Evolutionary conservation across 2,113 vertebrate genomes (phyloP).

Genomic region (Ctenomys sociabilis): DNA sequence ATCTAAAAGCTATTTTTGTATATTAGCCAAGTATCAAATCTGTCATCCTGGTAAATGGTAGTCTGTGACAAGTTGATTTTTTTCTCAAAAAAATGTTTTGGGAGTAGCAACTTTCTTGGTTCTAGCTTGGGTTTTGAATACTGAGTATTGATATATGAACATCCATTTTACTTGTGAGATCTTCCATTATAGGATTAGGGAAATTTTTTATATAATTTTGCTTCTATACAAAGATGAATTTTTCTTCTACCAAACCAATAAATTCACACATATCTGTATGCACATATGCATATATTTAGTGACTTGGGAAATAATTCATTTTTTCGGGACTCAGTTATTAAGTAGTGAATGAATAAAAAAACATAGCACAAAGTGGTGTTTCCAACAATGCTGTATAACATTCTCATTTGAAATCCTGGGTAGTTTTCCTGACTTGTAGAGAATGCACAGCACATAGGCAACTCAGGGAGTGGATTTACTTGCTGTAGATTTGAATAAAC

Average conservation of each 20-base stretch:
- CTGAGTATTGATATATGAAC: not conserved
- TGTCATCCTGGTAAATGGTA: not conserved
- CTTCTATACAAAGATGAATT: not conserved
- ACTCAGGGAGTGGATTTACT: not conserved
- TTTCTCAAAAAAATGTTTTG: not conserved
- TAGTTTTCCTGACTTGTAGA: not conserved
- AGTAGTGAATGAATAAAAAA: not conserved
- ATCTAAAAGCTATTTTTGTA: not conserved
- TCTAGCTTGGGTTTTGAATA: not conserved
- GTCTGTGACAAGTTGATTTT: not conserved
- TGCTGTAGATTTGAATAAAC: conserved; percentile 28
- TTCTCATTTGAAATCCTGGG: not conserved
- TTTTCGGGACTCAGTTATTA: not conserved
- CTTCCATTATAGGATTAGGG: not conserved
- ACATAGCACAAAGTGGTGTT: not conserved
- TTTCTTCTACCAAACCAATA: not conserved
- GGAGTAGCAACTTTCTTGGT: not conserved
- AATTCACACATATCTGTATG: not conserved
- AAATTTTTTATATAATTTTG: not conserved
- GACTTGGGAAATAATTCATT: not conserved
- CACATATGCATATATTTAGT: not conserved
- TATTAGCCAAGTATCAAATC: not conserved
- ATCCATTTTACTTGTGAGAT: not conserved
- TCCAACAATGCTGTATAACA: not conserved
- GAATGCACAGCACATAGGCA: not conserved